phyloP scores from a whole-genome alignment of 2,797 vertebrate genomes.

The Premnoplex brunnescens region DNA sequence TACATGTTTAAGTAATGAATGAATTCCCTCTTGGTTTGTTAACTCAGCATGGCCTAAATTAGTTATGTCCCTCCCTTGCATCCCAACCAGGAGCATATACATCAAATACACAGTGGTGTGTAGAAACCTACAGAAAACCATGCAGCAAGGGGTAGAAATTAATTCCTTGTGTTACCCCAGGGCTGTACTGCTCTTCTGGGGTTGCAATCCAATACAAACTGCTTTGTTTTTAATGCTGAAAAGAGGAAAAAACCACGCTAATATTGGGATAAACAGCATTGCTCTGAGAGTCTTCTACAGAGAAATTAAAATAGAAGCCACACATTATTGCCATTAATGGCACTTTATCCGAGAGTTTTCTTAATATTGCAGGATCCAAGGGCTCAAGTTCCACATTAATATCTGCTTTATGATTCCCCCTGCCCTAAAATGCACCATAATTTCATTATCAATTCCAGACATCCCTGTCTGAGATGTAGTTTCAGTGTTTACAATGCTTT shows the following conservation, averaged over 20 bases:
- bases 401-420: slow-evolving; percentile 6
- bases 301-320: neutral
- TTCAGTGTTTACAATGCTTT: slow-evolving; percentile 46
- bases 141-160: neutral
- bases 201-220: neutral
- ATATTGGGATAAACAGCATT: neutral
- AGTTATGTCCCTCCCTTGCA: neutral
- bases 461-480: slow-evolving; percentile 21
- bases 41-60: neutral
- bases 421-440: neutral
- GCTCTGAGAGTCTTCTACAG: neutral
- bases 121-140: neutral
- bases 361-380: neutral
- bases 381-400: neutral
- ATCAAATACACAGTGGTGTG: neutral
- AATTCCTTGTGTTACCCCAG: neutral
- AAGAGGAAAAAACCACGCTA: neutral
- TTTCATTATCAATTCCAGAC: slow-evolving; percentile 50
- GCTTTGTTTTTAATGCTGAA: neutral
- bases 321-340: neutral
- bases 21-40: neutral
- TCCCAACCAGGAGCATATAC: neutral
- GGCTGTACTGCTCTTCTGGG: neutral
- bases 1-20: neutral
- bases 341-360: neutral